Conservation (phyloP, 2,797 vertebrate species). For the Platyrinchus mystaceus region DNA sequence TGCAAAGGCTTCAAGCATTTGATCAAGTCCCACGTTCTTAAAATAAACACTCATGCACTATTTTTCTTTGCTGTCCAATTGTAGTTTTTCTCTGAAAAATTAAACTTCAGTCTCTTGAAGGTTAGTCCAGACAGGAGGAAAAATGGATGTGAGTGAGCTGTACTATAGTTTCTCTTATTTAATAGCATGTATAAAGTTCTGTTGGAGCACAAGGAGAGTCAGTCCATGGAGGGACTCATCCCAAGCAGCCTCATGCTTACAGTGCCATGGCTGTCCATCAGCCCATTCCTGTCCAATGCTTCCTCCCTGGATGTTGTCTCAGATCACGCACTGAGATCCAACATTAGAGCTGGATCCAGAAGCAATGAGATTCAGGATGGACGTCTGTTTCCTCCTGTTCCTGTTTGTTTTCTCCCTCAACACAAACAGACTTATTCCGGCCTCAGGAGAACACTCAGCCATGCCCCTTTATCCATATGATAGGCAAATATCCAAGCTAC, state of each 20-base stretch:
- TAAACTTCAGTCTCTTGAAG: background rate
- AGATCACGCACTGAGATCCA: background rate
- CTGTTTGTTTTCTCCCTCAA: background rate
- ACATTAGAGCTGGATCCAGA: background rate
- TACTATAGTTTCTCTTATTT: background rate
- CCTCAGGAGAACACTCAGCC: background rate
- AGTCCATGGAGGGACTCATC: accelerated
- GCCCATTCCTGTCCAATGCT: accelerated
- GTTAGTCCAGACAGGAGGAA: background rate
- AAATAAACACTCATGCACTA: background rate
- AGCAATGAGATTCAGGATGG: background rate
- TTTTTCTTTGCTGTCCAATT: background rate
- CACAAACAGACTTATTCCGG: background rate
- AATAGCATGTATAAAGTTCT: background rate
- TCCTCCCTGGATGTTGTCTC: background rate
- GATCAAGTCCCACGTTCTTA: background rate
- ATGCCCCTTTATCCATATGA: background rate
- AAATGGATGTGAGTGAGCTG: background rate
- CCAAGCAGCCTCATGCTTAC: accelerated
- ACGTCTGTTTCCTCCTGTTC: background rate
- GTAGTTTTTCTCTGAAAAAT: background rate
- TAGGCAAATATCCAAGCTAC: background rate
- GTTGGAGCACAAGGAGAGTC: background rate
- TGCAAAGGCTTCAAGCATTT: background rate
- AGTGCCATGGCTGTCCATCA: background rate